Conservation (phyloP, 1,140 invertebrate species). For the Pseudomyrmex concolor region DNA sequence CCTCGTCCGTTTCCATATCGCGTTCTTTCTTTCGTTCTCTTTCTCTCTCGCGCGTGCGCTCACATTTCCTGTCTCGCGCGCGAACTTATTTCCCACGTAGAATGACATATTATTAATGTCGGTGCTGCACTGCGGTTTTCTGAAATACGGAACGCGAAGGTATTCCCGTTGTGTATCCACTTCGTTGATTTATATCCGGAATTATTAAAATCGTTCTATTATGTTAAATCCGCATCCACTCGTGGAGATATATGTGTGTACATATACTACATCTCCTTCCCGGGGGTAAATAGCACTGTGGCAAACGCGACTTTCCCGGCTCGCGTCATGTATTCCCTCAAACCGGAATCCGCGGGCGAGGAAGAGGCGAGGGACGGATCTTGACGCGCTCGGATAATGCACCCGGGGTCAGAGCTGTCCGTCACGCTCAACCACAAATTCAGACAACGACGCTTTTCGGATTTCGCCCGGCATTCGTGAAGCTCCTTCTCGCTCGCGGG, state of each 20-base stretch:
- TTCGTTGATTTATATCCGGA: constrained; percentile 41
- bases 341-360: constrained; percentile 36
- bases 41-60: neutral
- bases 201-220: constrained; percentile 62
- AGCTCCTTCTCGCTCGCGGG: constrained; percentile 19
- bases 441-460: constrained; percentile 63
- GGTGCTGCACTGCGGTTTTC: constrained; percentile 33
- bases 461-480: constrained; percentile 55
- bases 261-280: constrained; percentile 15
- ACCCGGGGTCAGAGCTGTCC: constrained; percentile 60
- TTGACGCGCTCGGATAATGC: constrained; percentile 65
- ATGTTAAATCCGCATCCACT: constrained; percentile 34
- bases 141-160: constrained; percentile 22
- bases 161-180: neutral
- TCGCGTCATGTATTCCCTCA: constrained; percentile 42
- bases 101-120: constrained; percentile 31
- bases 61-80: neutral
- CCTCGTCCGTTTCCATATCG: neutral
- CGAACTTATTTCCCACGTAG: constrained; percentile 25
- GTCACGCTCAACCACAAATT: constrained; percentile 59
- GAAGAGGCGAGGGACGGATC: constrained; percentile 21
- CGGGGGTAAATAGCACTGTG: constrained; percentile 52
- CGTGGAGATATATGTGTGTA: neutral
- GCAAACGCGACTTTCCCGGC: constrained; percentile 28
- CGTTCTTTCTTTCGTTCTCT: neutral